Evolutionary conservation across 2,888 invertebrate species (phyloP), one percentile per base, ranked within the genome.

Genomic region (Drosophila acutilabella): DNA sequence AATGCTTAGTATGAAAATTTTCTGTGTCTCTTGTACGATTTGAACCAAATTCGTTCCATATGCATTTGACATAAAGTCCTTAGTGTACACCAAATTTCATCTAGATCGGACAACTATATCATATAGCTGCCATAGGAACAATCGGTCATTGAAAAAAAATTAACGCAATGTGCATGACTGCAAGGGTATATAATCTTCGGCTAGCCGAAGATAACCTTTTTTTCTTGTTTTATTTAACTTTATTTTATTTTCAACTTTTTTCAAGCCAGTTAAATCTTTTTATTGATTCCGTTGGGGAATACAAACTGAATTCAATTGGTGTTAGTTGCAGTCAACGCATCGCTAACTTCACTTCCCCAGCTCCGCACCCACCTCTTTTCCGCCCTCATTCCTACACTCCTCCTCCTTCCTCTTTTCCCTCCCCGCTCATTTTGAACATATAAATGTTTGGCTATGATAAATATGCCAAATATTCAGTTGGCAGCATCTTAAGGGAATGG

Each of bases 381-480:
- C 20, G n/a, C 20, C n/a, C 8, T 8, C 14, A 13, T 13, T 13
- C 13, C 36, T 14, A 16, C 14, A n/a, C 11, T 26, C 1, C 23
- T 23, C 26, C 11, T 26, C 0, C 23, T 4, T 7, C 30, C 30
- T 48, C 14, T 18, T n/a, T 2, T 18, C 11, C 14, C 18, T 8
- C 40, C 2, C 11, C 18, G n/a, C 6, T 36, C n/a, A 10, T 10
- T n/a, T 36, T 16, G 58, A 58, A 58, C 23, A 30, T 59, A 64
- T 64, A 69, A 69, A 69, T 69, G 68, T 59, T 69, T 65, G 50
- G 52, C 60, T 41, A 57, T 68, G 71, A 72, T 68, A 64, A 68
- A 61, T 74, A 68, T 61, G 61, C 72, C 60, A 69, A 61, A 61
- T 56, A 52, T 13, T 36, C 36, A 36, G 56, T 57, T 54, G 69